A percentile compares a stretch with the other conserved stretches of the same genome.
phyloP scores from a whole-genome alignment of 2,888 invertebrate genomes.

The Amitus sp. region DNA sequence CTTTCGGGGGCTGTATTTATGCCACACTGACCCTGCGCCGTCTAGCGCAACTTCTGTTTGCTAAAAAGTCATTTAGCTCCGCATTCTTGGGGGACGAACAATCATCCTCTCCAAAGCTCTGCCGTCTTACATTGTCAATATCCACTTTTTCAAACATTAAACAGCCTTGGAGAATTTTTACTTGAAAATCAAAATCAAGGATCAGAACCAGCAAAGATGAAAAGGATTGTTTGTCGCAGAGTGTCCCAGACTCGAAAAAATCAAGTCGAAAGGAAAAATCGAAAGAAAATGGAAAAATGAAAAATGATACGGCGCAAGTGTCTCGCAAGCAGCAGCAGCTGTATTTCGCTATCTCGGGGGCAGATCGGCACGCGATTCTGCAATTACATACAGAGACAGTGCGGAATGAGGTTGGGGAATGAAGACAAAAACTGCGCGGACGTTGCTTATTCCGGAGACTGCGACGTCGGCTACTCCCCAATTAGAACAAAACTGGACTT shows the following conservation, averaged over 20 bases:
- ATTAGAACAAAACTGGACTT: conserved; percentile 10
- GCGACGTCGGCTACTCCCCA: conserved; percentile 1
- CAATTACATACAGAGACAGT: conserved; percentile 23
- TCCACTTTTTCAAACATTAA: no score
- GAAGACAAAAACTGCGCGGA: conserved; percentile 9
- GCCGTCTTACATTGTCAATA: no score
- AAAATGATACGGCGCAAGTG: background rate
- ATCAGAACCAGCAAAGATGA: background rate
- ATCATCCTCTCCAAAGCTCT: no score
- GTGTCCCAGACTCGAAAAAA: no score
- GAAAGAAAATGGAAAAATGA: background rate
- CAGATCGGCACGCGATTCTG: conserved; percentile 27
- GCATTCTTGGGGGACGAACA: no score
- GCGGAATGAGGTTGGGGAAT: conserved; percentile 7
- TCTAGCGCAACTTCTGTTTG: background rate
- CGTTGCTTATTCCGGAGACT: conserved; percentile 5
- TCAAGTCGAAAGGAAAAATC: background rate
- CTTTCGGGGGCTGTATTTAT: conserved; percentile 37
- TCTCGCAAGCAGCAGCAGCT: background rate
- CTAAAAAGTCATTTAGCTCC: background rate
- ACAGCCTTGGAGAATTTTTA: no score
- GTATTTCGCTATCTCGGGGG: conserved; percentile 17
- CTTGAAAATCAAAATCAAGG: no score
- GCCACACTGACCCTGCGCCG: conserved; percentile 9
- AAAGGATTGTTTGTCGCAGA: background rate